Evolutionary conservation across 2,888 invertebrate species (phyloP).

Genomic region (Chamaedrilus cognettii): DNA sequence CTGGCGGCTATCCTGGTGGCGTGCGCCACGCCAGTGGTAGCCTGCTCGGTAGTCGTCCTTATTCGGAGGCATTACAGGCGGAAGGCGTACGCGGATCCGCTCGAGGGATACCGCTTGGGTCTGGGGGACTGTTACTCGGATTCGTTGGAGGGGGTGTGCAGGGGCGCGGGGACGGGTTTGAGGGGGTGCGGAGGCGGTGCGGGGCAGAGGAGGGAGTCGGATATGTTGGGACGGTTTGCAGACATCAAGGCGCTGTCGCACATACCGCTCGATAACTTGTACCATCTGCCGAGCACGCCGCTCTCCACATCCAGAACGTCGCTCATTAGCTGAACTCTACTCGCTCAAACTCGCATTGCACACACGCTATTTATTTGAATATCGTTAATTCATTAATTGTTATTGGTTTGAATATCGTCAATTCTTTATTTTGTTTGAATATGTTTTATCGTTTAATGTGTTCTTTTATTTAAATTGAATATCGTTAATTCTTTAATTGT

Average conservation of each 20-base stretch:
- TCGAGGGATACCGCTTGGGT: neutral
- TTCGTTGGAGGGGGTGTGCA: conserved; percentile 17
- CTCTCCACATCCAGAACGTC: conserved; percentile 54
- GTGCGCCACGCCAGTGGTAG: neutral
- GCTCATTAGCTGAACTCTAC: conserved; percentile 28
- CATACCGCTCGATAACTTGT: conserved; percentile 59
- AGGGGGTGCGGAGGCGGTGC: conserved; percentile 48
- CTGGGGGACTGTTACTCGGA: no score
- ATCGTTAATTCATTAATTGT: no score
- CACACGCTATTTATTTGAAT: no score
- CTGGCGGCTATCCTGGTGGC: neutral
- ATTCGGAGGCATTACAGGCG: neutral
- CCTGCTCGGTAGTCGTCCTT: neutral
- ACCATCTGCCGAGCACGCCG: conserved; percentile 54
- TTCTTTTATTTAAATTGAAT: no score
- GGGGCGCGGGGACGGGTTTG: conserved; percentile 49
- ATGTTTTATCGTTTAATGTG: no score
- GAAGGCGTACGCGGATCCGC: neutral
- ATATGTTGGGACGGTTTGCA: conserved; percentile 35
- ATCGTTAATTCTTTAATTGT: no score
- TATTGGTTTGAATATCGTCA: no score
- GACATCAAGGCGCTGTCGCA: conserved; percentile 53
- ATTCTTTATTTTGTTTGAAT: no score
- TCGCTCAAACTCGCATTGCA: no score
- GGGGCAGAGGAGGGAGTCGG: conserved; percentile 37